These are phyloP conservation scores for Aegithalos caudatus DNA, from an alignment of 2,113 vertebrate genomes.

Conservation along the genomic window DNA sequence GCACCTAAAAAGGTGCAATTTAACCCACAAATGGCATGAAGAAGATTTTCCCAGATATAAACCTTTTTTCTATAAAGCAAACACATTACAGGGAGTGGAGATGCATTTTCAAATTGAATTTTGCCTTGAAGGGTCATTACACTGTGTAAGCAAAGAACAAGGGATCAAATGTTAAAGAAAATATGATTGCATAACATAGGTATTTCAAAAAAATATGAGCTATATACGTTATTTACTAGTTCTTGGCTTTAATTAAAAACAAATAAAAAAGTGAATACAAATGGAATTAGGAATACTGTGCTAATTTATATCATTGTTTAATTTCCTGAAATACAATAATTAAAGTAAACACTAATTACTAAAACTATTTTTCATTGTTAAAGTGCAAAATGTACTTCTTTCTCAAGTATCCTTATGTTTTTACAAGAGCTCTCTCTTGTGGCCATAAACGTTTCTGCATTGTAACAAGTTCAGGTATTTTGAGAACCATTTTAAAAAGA, in stretches of 20 bases:
- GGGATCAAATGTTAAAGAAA: not conserved
- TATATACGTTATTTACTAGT: not conserved
- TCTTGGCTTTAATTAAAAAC: constrained; percentile 21
- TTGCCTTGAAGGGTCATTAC: not conserved
- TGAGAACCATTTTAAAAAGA: not conserved
- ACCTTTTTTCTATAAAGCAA: not conserved
- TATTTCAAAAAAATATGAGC: not conserved
- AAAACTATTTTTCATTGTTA: not conserved
- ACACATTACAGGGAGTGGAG: not conserved
- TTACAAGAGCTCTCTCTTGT: constrained; percentile 78
- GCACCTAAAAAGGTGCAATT: not conserved
- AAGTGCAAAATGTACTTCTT: not conserved
- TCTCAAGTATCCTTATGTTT: constrained; percentile 17
- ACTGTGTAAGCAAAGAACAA: not conserved
- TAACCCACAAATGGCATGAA: not conserved
- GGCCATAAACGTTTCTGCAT: constrained; percentile 45
- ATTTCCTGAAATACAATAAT: constrained; percentile 39
- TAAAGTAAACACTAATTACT: constrained; percentile 46
- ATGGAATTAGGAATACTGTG: not conserved
- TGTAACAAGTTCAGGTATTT: not conserved
- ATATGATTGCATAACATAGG: not conserved
- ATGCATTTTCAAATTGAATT: not conserved
- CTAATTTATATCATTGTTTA: not conserved
- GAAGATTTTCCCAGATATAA: not conserved
- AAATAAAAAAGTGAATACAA: constrained; percentile 28